Percentiles rank a stretch among this genome's conserved stretches.
Conservation (phyloP, 2,888 invertebrate species). For the Leptinotarsa tumamoca region DNA sequence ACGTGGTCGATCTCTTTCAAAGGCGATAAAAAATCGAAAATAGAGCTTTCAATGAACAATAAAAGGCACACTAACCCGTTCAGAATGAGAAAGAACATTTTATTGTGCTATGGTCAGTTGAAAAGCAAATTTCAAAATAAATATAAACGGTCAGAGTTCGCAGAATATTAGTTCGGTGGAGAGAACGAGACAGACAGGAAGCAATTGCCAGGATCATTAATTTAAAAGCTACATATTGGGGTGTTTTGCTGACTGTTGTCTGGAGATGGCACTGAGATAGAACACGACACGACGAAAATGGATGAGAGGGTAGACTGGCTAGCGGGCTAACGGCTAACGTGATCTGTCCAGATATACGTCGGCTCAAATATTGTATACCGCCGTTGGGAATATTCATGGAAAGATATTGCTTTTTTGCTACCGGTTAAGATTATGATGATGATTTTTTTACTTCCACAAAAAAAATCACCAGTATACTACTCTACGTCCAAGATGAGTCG, state of each 20-base stretch:
- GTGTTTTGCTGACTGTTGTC: constrained; percentile 68
- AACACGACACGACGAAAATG: constrained; percentile 66
- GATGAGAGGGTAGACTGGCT: constrained; percentile 60
- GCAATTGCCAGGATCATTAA: constrained; percentile 67
- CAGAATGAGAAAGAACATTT: constrained; percentile 53
- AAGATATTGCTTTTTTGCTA: background rate
- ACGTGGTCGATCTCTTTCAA: background rate
- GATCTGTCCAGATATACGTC: constrained; percentile 38
- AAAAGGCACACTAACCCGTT: constrained; percentile 1
- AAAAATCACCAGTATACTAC: too few relatives aligned
- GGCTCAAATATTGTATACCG: constrained; percentile 37
- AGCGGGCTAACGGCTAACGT: constrained; percentile 52
- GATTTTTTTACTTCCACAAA: too few relatives aligned
- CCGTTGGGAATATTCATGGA: constrained; percentile 23
- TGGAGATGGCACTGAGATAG: constrained; percentile 68
- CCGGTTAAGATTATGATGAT: background rate
- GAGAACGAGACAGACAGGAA: constrained; percentile 63
- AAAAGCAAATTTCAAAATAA: constrained; percentile 65
- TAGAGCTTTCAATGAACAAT: constrained; percentile 7
- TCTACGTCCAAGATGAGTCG: too few relatives aligned
- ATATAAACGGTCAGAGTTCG: constrained; percentile 60
- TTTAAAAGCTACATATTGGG: constrained; percentile 68
- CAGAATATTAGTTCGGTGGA: constrained; percentile 62
- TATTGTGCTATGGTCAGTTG: constrained; percentile 61
- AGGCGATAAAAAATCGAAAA: background rate